A percentile compares a stretch with the other conserved stretches of the same genome.
phyloP scores from a whole-genome alignment of 2,888 invertebrate genomes.

The Orthonevra nobilis region DNA sequence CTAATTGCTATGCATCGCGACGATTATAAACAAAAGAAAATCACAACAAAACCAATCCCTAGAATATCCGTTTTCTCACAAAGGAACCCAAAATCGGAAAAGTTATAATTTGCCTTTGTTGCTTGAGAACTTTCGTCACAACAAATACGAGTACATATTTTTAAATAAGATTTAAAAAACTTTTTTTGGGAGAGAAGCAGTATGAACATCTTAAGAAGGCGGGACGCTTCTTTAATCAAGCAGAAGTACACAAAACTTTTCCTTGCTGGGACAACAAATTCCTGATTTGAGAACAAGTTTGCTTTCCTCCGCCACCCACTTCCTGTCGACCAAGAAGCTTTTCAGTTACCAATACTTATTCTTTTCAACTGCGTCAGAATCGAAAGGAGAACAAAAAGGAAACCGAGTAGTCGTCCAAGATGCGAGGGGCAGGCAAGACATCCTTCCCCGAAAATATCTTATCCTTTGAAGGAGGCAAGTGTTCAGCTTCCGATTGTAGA shows the following conservation, averaged over 20 bases:
- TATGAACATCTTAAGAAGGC: slow-evolving; percentile 24
- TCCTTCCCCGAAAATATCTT: slow-evolving; percentile 29
- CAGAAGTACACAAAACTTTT: slow-evolving; percentile 46
- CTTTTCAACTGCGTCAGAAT: slow-evolving; percentile 47
- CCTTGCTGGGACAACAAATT: slow-evolving; percentile 34
- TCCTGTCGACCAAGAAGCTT: slow-evolving; percentile 19
- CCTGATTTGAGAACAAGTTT: slow-evolving; percentile 52
- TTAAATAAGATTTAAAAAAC: slow-evolving; percentile 25
- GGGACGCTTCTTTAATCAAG: slow-evolving; percentile 59
- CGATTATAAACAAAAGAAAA: too few relatives aligned
- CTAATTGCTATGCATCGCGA: too few relatives aligned
- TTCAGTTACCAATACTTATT: slow-evolving; percentile 29
- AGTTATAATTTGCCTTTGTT: slow-evolving; percentile 11
- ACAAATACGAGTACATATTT: slow-evolving; percentile 34
- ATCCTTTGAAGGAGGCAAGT: slow-evolving; percentile 44
- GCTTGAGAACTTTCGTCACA: slow-evolving; percentile 25
- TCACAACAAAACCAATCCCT: background rate
- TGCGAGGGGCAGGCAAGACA: too few relatives aligned
- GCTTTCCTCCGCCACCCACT: slow-evolving; percentile 39
- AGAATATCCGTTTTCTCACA: slow-evolving; percentile 17
- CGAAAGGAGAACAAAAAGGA: slow-evolving; percentile 14
- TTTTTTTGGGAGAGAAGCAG: too few relatives aligned
- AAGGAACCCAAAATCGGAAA: slow-evolving; percentile 21
- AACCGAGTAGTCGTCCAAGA: background rate
- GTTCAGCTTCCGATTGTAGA: slow-evolving; percentile 64